Evolutionary conservation across 2,113 vertebrate species (phyloP), one percentile per base, ranked within the genome.

Genomic region (Indicator indicator): DNA sequence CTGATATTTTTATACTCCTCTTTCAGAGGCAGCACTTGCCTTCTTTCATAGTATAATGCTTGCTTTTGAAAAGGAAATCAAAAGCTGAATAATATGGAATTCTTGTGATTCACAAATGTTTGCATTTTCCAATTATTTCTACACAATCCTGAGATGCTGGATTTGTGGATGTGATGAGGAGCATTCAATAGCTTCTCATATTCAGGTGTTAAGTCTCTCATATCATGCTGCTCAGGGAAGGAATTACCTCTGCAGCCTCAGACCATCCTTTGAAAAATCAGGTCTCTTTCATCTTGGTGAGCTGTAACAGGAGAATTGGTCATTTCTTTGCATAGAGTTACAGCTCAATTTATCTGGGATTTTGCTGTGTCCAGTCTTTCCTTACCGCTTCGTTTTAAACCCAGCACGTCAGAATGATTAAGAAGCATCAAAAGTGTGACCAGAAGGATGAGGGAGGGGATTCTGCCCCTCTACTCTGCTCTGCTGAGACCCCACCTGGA

Each of bases 61-160:
- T 92, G 9, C 58, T 94, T 94, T 67, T 76, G 58, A 88, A 93
- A 95, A 85, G 62, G 55, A 95, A 92, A 86, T 89, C 64, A 78
- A 94, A 91, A 23, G 69, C 76, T 80, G 19, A 74, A 69, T 92
- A 92, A 95, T 4, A 12, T 54, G 59, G 40, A 74, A 63, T 68
- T 63, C 67, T 20, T 88, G 58, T 88, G 50, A 83, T 93, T 81
- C 63, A 81, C 36, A 95, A 96, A 89, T 20, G 80, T 91, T 93
- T 84, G 28, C 24, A 64, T 95, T 96, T 95, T 71, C 11, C 73
- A 93, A 90, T 94, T 93, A 82, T 73, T 74, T 94, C 60, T 82
- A 24, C 72, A 90, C 93, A 97, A 78, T 69, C 38, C 48, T 86
- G 40, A 95, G 67, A 81, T 69, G 11, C 23, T 86, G 78, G 48